Conservation (phyloP, 2,113 vertebrate genomes). For the Lampris megalopsis region DNA sequence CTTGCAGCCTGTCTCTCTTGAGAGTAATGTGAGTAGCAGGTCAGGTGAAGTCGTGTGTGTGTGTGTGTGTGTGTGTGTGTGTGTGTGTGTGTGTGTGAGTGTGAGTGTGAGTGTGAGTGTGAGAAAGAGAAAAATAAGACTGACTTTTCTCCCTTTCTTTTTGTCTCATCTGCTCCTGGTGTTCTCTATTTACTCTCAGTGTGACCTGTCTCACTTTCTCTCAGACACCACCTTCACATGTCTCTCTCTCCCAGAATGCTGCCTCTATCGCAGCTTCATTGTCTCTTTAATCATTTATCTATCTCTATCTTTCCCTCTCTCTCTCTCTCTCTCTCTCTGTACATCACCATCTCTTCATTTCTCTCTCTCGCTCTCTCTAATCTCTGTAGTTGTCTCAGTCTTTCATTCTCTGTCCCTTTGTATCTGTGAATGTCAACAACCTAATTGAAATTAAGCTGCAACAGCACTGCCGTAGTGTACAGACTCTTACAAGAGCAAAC, state of each 20-base stretch:
- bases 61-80: neutral
- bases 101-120: neutral
- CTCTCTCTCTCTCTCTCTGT: neutral
- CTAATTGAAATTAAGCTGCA: neutral
- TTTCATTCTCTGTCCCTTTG: neutral
- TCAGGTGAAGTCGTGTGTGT: neutral
- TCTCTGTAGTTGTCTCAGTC: neutral
- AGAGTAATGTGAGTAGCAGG: too few relatives aligned
- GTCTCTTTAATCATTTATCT: neutral
- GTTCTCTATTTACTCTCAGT: neutral
- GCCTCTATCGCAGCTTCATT: too few relatives aligned
- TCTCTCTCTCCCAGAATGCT: neutral
- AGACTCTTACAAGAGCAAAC: neutral
- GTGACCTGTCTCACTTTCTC: too few relatives aligned
- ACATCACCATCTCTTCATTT: neutral
- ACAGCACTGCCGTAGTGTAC: neutral
- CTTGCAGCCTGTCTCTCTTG: too few relatives aligned
- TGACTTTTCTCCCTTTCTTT: too few relatives aligned
- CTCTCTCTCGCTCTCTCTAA: neutral
- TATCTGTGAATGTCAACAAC: neutral
- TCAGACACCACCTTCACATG: neutral
- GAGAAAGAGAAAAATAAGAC: too few relatives aligned
- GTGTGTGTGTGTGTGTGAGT: neutral
- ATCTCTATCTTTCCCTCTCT: neutral
- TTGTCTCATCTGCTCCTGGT: neutral